Percentiles rank a stretch among this genome's conserved stretches.
Conservation (phyloP, 2,113 vertebrate species). For the Sterna hirundo region DNA sequence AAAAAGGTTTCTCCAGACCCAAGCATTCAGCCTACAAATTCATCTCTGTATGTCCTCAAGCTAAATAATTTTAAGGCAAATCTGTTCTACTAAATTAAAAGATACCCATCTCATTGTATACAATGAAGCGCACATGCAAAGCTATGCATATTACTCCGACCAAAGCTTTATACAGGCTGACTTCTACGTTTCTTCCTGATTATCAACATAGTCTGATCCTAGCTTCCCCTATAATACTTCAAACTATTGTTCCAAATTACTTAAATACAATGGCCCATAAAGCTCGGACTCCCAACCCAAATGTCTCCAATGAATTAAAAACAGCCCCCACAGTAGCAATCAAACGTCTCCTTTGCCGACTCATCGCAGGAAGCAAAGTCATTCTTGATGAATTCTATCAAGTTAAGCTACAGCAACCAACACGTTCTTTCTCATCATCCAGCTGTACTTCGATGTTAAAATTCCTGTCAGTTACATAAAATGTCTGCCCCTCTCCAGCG, state of each 20-base stretch:
- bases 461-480: neutral
- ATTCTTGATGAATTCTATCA: neutral
- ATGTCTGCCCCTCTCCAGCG: neutral
- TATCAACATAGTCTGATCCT: neutral
- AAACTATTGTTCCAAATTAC: neutral
- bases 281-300: neutral
- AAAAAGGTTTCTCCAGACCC: neutral
- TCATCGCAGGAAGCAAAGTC: neutral
- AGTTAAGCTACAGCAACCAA: neutral
- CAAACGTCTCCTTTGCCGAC: neutral
- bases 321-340: neutral
- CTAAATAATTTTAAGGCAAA: neutral
- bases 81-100: neutral
- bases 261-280: neutral
- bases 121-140: neutral
- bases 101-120: neutral
- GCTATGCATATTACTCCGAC: rapidly evolving
- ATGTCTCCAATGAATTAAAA: neutral
- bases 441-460: neutral
- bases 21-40: neutral
- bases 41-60: neutral
- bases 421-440: neutral
- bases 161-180: neutral
- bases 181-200: neutral
- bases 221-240: neutral